Conservation (phyloP, 2,888 invertebrate species). For the Xestoiulus laeticollis region DNA sequence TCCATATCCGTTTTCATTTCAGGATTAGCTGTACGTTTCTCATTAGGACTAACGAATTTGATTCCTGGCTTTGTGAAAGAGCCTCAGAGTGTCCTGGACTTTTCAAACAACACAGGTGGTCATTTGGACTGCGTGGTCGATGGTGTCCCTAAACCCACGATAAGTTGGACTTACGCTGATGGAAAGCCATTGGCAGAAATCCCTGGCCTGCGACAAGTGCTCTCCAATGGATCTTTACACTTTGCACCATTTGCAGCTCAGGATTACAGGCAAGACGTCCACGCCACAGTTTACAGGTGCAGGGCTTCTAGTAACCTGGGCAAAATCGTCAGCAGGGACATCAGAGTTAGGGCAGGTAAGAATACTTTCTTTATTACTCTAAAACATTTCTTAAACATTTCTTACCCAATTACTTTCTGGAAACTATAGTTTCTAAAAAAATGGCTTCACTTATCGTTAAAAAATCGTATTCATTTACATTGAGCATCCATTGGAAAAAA, state of each 20-base stretch:
- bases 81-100: slow-evolving; percentile 44
- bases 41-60: neutral
- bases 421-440: no score
- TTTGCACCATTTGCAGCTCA: slow-evolving; percentile 46
- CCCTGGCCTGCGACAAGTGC: neutral
- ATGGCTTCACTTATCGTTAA: no score
- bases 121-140: slow-evolving; percentile 47
- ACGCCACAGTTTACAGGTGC: slow-evolving; percentile 50
- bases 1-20: neutral
- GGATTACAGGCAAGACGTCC: slow-evolving; percentile 50
- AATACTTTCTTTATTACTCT: neutral
- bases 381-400: neutral
- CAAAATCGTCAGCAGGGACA: slow-evolving; percentile 44
- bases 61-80: slow-evolving; percentile 5
- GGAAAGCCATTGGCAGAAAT: slow-evolving; percentile 41
- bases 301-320: neutral
- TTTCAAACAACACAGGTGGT: slow-evolving; percentile 48
- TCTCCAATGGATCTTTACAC: slow-evolving; percentile 48
- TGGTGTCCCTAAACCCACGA: slow-evolving; percentile 32
- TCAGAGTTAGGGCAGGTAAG: slow-evolving; percentile 50
- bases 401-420: no score
- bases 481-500: no score
- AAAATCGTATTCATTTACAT: no score
- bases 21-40: neutral
- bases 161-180: slow-evolving; percentile 48